phyloP scores from a whole-genome alignment of 2,888 invertebrate genomes.

The Sphaerolaimus hirsutus region DNA sequence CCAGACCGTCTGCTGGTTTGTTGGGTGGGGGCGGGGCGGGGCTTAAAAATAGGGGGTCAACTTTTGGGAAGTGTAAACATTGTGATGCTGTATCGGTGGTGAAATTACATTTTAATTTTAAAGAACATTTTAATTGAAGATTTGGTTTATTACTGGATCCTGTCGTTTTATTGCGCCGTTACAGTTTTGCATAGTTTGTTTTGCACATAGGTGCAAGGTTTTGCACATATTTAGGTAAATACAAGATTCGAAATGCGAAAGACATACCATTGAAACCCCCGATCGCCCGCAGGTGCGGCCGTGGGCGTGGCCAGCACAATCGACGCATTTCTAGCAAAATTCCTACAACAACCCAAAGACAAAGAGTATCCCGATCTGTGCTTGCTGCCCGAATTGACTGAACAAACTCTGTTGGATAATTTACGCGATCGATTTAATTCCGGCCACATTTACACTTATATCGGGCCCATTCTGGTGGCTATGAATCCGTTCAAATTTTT shows the following conservation, averaged over 20 bases:
- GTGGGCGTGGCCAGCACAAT: conserved; percentile 41
- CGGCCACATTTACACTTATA: conserved; percentile 83
- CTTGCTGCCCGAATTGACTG: conserved; percentile 77
- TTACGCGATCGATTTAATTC: conserved; percentile 57
- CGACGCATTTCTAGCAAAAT: conserved; percentile 71
- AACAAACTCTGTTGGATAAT: conserved; percentile 70
- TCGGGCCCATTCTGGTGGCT: conserved; percentile 67
- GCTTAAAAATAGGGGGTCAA: no score
- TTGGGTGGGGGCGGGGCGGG: background rate
- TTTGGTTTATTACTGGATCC: no score
- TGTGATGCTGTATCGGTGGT: no score
- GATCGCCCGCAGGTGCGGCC: conserved; percentile 6
- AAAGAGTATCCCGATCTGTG: conserved; percentile 83
- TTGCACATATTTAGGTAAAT: no score
- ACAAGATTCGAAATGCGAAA: no score
- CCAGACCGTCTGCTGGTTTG: background rate
- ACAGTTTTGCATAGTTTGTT: no score
- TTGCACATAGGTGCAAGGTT: no score
- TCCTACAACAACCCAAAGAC: conserved; percentile 61
- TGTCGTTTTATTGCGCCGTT: no score
- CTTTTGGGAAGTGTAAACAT: no score
- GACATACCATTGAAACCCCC: no score
- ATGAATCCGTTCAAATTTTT: conserved; percentile 68
- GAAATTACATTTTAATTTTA: no score
- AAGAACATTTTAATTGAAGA: no score